Evolutionary conservation across 2,113 vertebrate species (phyloP), one percentile per base, ranked within the genome.

Genomic region (Pongo abelii): DNA sequence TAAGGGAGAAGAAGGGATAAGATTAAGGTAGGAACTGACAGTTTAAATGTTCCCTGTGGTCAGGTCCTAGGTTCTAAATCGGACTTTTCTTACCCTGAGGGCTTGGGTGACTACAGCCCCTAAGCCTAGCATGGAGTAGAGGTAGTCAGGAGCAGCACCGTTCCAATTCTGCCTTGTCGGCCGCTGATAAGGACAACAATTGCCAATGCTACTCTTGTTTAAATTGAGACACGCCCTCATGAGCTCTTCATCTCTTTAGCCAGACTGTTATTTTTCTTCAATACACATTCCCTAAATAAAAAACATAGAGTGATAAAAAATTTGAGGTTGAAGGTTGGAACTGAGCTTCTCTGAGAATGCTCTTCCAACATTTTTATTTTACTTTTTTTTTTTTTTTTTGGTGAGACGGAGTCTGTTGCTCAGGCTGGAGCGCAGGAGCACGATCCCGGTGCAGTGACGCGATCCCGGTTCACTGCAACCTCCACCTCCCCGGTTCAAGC

Each of bases 81-180:
- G 27, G 67, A 48, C 38, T 74, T 48, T 61, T 40, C 90, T 27
- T 27, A 35, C 17, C 43, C 30, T 5, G 64, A 83, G 38, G 38
- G 48, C 55, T 25, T 80, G 61, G 17, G 78, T 48, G 40, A 38
- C 48, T 70, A 9, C 13, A 35, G 52, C 64, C n/a, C 2, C 32
- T 0, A 11, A 57, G 55, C 43, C 25, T 6, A 16, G 59, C 5
- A 2, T 12, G 59, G 69, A 23, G 17, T 3, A 74, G 38, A 50
- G 23, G 32, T 30, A 23, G 35, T 79, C 20, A 27, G 43, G 27
- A 18, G 27, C 27, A 35, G 40, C 25, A 10, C 0, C 0, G 0
- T 30, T 32, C 35, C 78, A 43, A 8, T 10, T 9, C 61, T 0
- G 3, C 35, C 77, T 2, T 16, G 25, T 35, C 0, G 0, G 32